Percentiles rank a stretch among this genome's conserved stretches.
phyloP scores from a whole-genome alignment of 64 coral and sea anemone genomes.

The Dendrophyllia cribrosa region DNA sequence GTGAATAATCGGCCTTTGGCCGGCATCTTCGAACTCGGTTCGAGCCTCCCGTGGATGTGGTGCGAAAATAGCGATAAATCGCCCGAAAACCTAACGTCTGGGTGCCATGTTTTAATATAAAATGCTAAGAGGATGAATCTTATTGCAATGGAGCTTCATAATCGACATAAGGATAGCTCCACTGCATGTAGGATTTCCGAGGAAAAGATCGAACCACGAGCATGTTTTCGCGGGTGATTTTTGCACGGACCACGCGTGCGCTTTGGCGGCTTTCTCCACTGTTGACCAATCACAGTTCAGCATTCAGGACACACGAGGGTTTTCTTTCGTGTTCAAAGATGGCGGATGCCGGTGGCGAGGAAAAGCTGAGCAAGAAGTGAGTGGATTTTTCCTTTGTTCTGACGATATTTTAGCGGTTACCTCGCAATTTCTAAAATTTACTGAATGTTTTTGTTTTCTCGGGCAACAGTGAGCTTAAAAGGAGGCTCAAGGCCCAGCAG shows the following conservation, averaged over 20 bases:
- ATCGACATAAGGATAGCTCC: neutral
- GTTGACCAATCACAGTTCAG: slow-evolving; percentile 68
- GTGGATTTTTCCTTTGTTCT: neutral
- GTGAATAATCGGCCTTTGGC: neutral
- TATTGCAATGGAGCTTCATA: neutral
- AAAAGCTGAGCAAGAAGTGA: slow-evolving; percentile 94
- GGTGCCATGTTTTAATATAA: neutral
- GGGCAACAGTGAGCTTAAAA: slow-evolving; percentile 80
- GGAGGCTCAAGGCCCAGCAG: slow-evolving; percentile 92
- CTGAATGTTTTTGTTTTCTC: neutral
- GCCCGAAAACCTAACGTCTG: neutral
- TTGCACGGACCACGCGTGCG: slow-evolving; percentile 57
- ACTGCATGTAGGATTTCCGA: neutral
- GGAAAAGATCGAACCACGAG: neutral
- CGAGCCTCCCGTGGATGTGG: neutral
- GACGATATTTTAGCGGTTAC: neutral
- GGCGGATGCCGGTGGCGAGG: slow-evolving; percentile 87
- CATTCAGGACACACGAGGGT: slow-evolving; percentile 51
- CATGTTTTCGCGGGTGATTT: slow-evolving; percentile 55
- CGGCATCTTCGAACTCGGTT: neutral
- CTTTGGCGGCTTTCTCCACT: slow-evolving; percentile 58
- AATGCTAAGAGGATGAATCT: neutral
- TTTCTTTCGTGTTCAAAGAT: slow-evolving; percentile 64
- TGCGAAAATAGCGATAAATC: neutral
- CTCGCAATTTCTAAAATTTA: neutral